Evolutionary conservation across 2,797 vertebrate genomes (phyloP).

Genomic region (Microctenopoma lineatum): DNA sequence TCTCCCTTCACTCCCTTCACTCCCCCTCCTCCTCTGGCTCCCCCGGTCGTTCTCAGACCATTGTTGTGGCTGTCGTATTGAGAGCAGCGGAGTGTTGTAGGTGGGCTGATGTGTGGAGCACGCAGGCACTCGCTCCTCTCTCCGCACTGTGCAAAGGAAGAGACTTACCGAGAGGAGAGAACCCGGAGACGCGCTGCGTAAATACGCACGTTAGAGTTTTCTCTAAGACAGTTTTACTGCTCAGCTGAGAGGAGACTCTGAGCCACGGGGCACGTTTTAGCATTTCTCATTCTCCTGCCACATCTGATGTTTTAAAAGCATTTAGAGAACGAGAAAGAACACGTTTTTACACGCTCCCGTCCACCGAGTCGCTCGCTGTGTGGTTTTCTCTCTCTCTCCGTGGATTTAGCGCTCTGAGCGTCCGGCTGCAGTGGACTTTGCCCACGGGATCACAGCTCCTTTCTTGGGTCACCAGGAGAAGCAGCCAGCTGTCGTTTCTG

Average conservation of each 20-base stretch:
- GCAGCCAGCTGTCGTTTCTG: constrained; percentile 59
- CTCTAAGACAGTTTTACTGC: constrained; percentile 6
- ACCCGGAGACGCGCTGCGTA: constrained; percentile 58
- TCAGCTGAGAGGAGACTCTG: constrained; percentile 20
- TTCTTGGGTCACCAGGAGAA: constrained; percentile 37
- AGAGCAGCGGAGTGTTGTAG: constrained; percentile 44
- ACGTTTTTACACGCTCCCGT: background rate
- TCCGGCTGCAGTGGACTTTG: constrained; percentile 72
- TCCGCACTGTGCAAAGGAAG: constrained; percentile 7
- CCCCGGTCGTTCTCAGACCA: constrained; percentile 71
- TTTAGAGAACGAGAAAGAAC: background rate
- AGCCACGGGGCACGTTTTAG: constrained; percentile 1
- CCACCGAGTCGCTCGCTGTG: background rate
- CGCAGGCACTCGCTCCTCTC: constrained; percentile 36
- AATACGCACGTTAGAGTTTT: constrained; percentile 57
- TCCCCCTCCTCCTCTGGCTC: background rate
- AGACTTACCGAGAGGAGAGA: constrained; percentile 10
- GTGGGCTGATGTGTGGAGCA: constrained; percentile 50
- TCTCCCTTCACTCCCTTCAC: constrained; percentile 5
- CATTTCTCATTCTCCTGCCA: background rate
- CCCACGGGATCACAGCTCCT: constrained; percentile 56
- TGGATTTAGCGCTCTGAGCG: constrained; percentile 69
- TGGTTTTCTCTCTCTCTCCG: constrained; percentile 12
- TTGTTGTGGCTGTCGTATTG: constrained; percentile 80
- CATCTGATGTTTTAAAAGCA: constrained; percentile 20